Percentiles rank a stretch among this genome's conserved stretches.
These are phyloP conservation scores for Metellina segmentata DNA, from an alignment of 2,888 invertebrate genomes.

Conservation along the genomic window DNA sequence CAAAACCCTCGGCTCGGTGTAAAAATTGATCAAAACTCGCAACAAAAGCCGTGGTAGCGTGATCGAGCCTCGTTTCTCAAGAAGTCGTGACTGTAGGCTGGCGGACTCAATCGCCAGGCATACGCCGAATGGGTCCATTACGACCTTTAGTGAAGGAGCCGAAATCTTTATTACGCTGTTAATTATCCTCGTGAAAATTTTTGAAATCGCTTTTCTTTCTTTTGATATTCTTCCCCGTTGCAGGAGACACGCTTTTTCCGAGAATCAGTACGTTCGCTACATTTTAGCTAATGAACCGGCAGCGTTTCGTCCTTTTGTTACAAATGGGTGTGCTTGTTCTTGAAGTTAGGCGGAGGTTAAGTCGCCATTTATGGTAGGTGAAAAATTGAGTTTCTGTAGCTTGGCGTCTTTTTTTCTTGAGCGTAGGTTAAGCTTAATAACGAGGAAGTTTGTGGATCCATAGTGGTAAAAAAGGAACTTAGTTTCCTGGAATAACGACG, in stretches of 20 bases:
- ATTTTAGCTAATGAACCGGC: neutral
- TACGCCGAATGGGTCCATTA: constrained; percentile 24
- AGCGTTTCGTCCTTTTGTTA: too few relatives aligned
- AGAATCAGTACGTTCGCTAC: neutral
- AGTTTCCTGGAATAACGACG: too few relatives aligned
- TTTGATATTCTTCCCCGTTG: neutral
- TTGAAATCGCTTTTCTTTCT: neutral
- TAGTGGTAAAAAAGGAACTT: too few relatives aligned
- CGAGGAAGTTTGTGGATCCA: too few relatives aligned
- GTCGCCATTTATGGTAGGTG: too few relatives aligned
- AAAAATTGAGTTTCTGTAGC: too few relatives aligned
- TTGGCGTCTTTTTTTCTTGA: too few relatives aligned
- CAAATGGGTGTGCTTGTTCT: too few relatives aligned
- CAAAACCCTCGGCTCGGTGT: neutral
- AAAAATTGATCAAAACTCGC: constrained; percentile 31
- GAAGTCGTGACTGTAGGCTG: constrained; percentile 37
- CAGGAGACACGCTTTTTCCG: neutral
- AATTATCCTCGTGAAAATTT: constrained; percentile 40
- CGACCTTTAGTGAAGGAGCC: constrained; percentile 5
- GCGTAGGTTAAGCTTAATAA: too few relatives aligned
- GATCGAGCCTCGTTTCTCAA: constrained; percentile 33
- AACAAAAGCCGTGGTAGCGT: constrained; percentile 49
- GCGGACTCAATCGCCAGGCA: constrained; percentile 11
- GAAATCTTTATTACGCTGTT: constrained; percentile 72
- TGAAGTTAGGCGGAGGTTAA: too few relatives aligned